A percentile compares a stretch with the other conserved stretches of the same genome.
phyloP scores from a whole-genome alignment of 2,888 invertebrate genomes.

The Agonopterix alstromeriana region DNA sequence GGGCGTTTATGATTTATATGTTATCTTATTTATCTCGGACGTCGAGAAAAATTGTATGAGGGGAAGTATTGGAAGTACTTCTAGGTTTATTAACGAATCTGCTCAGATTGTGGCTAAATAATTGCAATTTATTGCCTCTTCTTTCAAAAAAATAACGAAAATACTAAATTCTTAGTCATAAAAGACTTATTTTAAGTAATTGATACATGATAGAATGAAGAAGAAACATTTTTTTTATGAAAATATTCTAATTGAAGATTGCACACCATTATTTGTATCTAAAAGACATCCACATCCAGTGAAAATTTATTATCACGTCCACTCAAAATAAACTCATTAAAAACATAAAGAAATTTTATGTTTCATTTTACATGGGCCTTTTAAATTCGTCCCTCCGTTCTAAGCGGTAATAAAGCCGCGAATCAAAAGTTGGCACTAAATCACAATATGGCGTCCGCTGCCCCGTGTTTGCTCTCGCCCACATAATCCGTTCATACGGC shows the following conservation, averaged over 20 bases:
- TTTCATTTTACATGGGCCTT: slow-evolving; percentile 18
- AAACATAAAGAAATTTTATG: slow-evolving; percentile 2
- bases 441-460: slow-evolving; percentile 72
- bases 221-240: too few relatives aligned
- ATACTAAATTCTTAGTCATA: too few relatives aligned
- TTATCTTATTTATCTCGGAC: slow-evolving; percentile 69
- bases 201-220: too few relatives aligned
- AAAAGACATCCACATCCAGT: background rate
- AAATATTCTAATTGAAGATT: too few relatives aligned
- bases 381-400: slow-evolving; percentile 37
- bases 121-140: slow-evolving; percentile 9
- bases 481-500: slow-evolving; percentile 75
- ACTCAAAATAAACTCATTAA: background rate
- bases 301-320: background rate
- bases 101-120: slow-evolving; percentile 42
- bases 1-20: slow-evolving; percentile 68
- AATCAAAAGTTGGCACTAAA: slow-evolving; percentile 71
- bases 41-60: slow-evolving; percentile 52
- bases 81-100: slow-evolving; percentile 59
- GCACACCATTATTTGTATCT: too few relatives aligned
- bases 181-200: too few relatives aligned
- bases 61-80: slow-evolving; percentile 44
- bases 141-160: background rate
- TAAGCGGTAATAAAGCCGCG: slow-evolving; percentile 65
- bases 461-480: slow-evolving; percentile 75